Percentiles rank a stretch among this genome's conserved stretches.
phyloP scores from a whole-genome alignment of 1,140 invertebrate species.

The Hycleus cichorii region DNA sequence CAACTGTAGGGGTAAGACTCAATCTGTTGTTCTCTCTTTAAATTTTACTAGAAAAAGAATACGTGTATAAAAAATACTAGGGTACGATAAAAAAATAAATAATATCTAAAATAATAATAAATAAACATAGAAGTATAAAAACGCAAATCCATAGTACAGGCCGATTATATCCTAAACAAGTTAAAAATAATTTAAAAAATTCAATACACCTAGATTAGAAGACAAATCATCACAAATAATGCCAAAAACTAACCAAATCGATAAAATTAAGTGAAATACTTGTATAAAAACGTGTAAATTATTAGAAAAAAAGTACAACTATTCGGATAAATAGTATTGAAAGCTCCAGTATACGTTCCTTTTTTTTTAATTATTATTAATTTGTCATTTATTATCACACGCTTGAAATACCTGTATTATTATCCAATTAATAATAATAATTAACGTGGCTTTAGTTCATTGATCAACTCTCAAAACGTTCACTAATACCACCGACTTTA shows the following conservation, averaged over 20 bases:
- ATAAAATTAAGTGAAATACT: conserved; percentile 12
- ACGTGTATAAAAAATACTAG: conserved; percentile 16
- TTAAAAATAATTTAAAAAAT: conserved; percentile 6
- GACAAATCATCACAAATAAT: conserved; percentile 6
- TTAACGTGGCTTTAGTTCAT: neutral
- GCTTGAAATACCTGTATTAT: conserved; percentile 28
- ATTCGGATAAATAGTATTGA: conserved; percentile 1
- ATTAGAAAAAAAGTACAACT: conserved; percentile 16
- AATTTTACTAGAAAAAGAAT: neutral
- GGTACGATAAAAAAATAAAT: conserved; percentile 10
- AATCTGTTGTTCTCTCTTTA: too few species aligned
- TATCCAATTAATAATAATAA: neutral
- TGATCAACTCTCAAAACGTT: neutral
- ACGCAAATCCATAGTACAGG: conserved; percentile 17
- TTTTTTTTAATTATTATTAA: neutral
- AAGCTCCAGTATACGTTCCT: conserved; percentile 13
- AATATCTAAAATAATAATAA: conserved; percentile 20
- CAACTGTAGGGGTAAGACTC: too few species aligned
- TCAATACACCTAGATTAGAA: too few species aligned
- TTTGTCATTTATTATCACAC: conserved; percentile 23
- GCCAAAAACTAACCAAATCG: conserved; percentile 7
- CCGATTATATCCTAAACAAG: neutral
- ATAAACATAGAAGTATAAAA: conserved; percentile 22
- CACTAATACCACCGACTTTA: neutral
- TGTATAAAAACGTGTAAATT: too few species aligned